Evolutionary conservation across 2,797 vertebrate species (phyloP), one percentile per base, ranked within the genome.

Genomic region (Hylomyscus alleni): DNA sequence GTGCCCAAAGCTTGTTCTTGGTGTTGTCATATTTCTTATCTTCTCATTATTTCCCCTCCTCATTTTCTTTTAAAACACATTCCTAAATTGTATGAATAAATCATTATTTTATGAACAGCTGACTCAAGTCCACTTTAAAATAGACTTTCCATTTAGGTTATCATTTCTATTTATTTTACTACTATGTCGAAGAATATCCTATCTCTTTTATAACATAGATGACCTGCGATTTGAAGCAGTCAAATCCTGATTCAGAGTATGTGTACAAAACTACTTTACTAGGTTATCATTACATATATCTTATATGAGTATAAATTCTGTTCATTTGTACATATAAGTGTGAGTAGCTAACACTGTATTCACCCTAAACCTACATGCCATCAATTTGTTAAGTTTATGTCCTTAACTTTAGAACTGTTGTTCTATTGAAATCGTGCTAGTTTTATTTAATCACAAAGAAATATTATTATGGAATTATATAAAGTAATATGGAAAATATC

Each of bases 391-490:
- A 40, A 54, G 54, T 31, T 90, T 75, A 73, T 54, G 15, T 58
- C 54, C 73, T 83, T 78, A 90, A 86, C 3, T 15, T 47, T 73
- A 56, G 77, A 95, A 78, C 50, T 82, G 19, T 19, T 87, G 5
- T 54, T 31, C 11, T 81, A 10, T 20, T 91, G 20, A 93, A 95
- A 85, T 77, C 72, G 13, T 56, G 24, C 3, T 67, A 85, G 19
- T 3, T 72, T 76, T 40, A 78, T 85, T 56, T 85, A 94, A 76
- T 84, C 24, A 44, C 44, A 84, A 37, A 56, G 56, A 87, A 94
- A 40, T 9, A 52, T 77, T 75, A 62, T 34, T 81, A 11, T 82
- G 37, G 14, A 85, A 52, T 65, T 86, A 81, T 62, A 72, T 56
- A 29, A 2, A 76, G 58, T 73, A 83, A 88, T 31, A 75, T 54